These are phyloP conservation scores for Watsonalla binaria DNA, from an alignment of 2,888 invertebrate species.

Conservation along the genomic window DNA sequence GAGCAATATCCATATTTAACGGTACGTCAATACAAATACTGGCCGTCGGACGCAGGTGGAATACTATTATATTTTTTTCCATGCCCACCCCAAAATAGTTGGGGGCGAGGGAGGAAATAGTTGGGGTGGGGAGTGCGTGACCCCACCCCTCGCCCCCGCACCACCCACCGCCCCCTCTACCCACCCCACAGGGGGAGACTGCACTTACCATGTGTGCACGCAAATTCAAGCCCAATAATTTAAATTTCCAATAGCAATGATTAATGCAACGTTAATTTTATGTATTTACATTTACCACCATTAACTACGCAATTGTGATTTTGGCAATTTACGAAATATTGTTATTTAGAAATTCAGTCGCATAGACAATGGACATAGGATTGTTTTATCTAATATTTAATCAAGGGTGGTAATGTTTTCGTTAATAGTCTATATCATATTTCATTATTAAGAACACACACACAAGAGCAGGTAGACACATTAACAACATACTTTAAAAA, in stretches of 20 bases:
- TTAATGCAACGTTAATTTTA: conserved; percentile 65
- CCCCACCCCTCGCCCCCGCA: conserved; percentile 39
- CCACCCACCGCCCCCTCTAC: conserved; percentile 14
- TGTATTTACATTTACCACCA: conserved; percentile 26
- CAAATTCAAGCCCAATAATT: conserved; percentile 74
- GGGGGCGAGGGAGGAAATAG: conserved; percentile 53
- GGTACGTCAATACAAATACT: conserved; percentile 62
- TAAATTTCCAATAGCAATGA: conserved; percentile 73
- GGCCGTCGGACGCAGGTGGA: conserved; percentile 68
- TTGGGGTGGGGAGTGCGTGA: conserved; percentile 59
- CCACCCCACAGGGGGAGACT: conserved; percentile 27
- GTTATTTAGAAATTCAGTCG: neutral
- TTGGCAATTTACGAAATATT: conserved; percentile 2
- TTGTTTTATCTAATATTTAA: neutral
- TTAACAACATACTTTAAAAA: too few relatives aligned
- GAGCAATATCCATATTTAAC: conserved; percentile 57
- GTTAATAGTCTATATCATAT: too few relatives aligned
- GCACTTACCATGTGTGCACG: conserved; percentile 72
- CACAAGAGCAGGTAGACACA: too few relatives aligned
- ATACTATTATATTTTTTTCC: conserved; percentile 70
- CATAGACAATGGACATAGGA: too few relatives aligned
- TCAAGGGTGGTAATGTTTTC: too few relatives aligned
- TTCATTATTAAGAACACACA: too few relatives aligned
- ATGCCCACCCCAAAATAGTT: conserved; percentile 72
- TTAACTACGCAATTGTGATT: conserved; percentile 4